Percentiles rank a stretch among this genome's conserved stretches.
Conservation (phyloP, 2,113 vertebrate genomes). For the Dinomys branickii region DNA sequence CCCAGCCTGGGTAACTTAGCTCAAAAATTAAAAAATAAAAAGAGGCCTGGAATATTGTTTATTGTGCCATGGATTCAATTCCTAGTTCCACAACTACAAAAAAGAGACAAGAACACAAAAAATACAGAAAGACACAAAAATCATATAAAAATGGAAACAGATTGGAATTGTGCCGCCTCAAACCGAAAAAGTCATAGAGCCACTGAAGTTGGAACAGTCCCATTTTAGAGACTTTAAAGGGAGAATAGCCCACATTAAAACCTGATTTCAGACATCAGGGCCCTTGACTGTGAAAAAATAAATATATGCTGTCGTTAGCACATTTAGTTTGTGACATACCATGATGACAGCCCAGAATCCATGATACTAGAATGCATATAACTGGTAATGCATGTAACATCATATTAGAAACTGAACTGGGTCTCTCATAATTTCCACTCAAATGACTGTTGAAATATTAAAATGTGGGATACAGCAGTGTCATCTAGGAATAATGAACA, state of each 20-base stretch:
- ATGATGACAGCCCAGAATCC: neutral
- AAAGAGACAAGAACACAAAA: neutral
- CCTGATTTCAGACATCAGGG: neutral
- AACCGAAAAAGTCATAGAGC: neutral
- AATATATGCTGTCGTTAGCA: neutral
- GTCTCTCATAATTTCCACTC: neutral
- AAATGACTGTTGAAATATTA: neutral
- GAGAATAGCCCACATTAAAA: too few species aligned
- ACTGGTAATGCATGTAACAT: neutral
- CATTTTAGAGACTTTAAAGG: neutral
- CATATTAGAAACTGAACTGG: neutral
- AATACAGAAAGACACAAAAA: neutral
- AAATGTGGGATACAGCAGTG: neutral
- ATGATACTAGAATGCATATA: too few species aligned
- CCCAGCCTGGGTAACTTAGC: neutral
- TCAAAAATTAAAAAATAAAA: neutral
- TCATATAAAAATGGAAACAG: neutral
- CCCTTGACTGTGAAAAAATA: neutral
- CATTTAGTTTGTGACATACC: fast-evolving
- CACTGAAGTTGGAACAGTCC: neutral
- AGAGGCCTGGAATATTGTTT: neutral
- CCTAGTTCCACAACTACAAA: neutral
- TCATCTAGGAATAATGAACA: neutral
- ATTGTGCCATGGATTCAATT: neutral
- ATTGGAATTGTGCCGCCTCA: neutral